These are phyloP conservation scores for Catostomus latipinnis DNA, from an alignment of 2,797 vertebrate genomes.

Conservation along the genomic window DNA sequence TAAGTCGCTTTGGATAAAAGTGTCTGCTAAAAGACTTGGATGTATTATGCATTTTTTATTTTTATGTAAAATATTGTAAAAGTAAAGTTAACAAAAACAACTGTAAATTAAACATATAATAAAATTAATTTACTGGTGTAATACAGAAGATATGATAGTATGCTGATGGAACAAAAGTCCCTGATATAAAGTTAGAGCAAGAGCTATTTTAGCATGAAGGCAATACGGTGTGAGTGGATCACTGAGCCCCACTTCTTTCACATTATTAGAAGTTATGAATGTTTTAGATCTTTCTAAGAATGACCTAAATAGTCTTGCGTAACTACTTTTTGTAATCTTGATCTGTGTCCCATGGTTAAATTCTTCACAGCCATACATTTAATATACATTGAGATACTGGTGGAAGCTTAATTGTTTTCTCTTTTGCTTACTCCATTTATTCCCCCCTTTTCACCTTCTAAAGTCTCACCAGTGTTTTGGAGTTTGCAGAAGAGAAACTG, in stretches of 20 bases:
- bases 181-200: neutral
- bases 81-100: too few relatives aligned
- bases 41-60: too few relatives aligned
- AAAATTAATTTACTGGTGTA: neutral
- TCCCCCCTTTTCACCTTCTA: neutral
- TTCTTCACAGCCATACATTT: neutral
- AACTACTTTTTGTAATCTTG: neutral
- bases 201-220: neutral
- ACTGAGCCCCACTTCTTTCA: neutral
- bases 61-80: too few relatives aligned
- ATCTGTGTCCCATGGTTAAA: neutral
- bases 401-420: neutral
- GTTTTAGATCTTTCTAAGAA: constrained; percentile 3
- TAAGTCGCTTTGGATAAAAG: too few relatives aligned
- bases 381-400: neutral
- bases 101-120: neutral
- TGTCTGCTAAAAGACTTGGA: too few relatives aligned
- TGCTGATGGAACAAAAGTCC: neutral
- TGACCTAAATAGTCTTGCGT: constrained; percentile 21
- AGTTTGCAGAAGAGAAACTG: constrained; percentile 87
- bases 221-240: neutral
- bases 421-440: neutral
- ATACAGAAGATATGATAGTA: neutral
- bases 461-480: constrained; percentile 75
- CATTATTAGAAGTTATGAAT: neutral